Evolutionary conservation across 2,113 vertebrate species (phyloP), one percentile per base, ranked within the genome.

Genomic region (Carassius gibelio): DNA sequence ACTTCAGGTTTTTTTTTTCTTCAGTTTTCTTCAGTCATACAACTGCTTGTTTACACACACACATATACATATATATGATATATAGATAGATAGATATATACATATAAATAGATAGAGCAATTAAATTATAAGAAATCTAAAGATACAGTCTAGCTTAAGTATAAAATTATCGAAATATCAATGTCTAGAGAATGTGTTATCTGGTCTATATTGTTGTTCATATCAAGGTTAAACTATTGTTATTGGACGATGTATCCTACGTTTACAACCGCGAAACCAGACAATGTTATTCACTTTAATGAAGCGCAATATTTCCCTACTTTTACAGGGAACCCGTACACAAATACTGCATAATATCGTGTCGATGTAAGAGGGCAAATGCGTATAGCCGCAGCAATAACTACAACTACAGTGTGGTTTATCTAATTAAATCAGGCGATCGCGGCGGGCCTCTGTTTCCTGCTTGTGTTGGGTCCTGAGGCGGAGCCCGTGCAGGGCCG

Each of bases 401-500:
- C 6, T 48, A 68, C 1, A 68, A 64, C 3, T 50, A 64, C 38
- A 14, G 9, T 48, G 23, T 55, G 15, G 62, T 34, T 14, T 52
- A 72, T 55, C 82, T 93, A 93, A 91, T 78, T n/a, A n/a, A 68
- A 45, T 93, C 94, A 93, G 94, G 94, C 94, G 88, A 84, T 90
- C 36, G 88, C 72, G 87, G 52, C 85, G 89, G 93, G 82, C 88
- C 85, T 87, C 94, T 89, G 90, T 92, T 94, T 94, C 93, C 94
- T 93, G 93, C 86, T 88, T 81, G 76, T 84, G 87, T 91, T 90
- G 96, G 97, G 96, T 97, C 96, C 96, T 97, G 94, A 93, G 93
- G 93, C 93, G 95, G 95, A 96, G 96, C 97, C 97, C 96, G 96
- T 98, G 97, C 96, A 95, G 96, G 96, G 96, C 95, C 95, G 96